These are phyloP conservation scores for Arenaria interpres DNA, from an alignment of 2,113 vertebrate species.

Conservation along the genomic window DNA sequence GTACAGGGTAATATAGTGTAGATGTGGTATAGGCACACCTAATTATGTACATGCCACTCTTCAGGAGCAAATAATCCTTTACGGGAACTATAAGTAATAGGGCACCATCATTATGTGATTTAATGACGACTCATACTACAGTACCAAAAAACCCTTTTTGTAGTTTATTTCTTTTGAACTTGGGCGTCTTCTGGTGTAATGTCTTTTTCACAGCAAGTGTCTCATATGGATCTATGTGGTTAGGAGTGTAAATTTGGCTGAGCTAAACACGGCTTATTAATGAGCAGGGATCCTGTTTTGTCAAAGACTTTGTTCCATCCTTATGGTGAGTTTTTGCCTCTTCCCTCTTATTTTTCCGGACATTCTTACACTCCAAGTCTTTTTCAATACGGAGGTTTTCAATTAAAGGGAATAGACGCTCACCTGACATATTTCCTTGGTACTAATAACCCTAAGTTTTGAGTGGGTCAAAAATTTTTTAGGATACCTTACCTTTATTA, in stretches of 20 bases:
- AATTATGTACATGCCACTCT: not conserved
- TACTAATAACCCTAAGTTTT: not conserved
- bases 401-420: not conserved
- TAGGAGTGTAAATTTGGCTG: not conserved
- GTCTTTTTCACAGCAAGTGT: not conserved
- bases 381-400: not conserved
- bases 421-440: not conserved
- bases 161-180: not conserved
- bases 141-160: not conserved
- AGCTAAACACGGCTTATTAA: not conserved
- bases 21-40: not conserved
- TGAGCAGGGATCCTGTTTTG: not conserved
- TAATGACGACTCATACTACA: not conserved
- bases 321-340: not conserved
- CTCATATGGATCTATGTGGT: not conserved
- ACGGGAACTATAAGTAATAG: not conserved
- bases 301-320: not conserved
- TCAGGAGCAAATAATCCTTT: not conserved
- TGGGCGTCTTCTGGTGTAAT: not conserved
- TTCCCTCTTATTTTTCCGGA: not conserved
- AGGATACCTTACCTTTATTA: not conserved
- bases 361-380: not conserved
- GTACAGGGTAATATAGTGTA: fast-evolving
- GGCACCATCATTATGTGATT: not conserved
- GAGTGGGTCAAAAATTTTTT: not conserved